Base-by-base conservation (phyloP, 2,797 vertebrate species). In the Myotis planiceps region DNA sequence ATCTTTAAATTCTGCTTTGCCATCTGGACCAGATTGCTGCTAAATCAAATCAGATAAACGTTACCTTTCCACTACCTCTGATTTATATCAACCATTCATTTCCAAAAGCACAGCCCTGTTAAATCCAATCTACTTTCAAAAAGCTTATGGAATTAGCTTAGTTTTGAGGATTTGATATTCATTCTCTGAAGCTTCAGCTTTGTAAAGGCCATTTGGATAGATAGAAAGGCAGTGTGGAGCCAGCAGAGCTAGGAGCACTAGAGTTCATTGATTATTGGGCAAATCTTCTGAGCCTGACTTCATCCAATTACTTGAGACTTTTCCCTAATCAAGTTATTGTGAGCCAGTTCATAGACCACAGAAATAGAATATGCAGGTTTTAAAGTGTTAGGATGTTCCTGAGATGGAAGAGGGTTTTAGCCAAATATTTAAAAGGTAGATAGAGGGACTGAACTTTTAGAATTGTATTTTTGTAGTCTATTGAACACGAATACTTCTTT, bases 31-130 rank as follows among this genome's bases (percentile, higher is more conserved):
- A 55, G 87, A 96, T 94, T 97, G 95, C 92, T 96, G 96, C 96
- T 98, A 98, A 98, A 98, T 98, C 96, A 97, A 97, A 98, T 98
- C 97, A 97, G 96, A 97, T 98, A 98, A 98, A 97, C 74, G 88
- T 97, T 98, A 97, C 97, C 97, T 98, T 97, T 98, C 97, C 65
- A 87, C 93, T 97, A 92, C 90, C 97, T 97, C 95, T 96, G 97
- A 97, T 93, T 96, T 98, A 96, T 66, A 97, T 92, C 96, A 96
- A 92, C 72, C 71, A 32, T 89, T 93, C 60, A 95, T 86, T 69
- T 91, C 95, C 90, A 63, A 37, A 95, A 97, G 94, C 83, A 72
- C 29, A 96, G 75, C 6, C 34, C 93, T 97, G 53, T 97, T 97
- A 97, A 95, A 92, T 96, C 68, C 94, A 85, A 97, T 98, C 94